Conservation (phyloP, 2,888 invertebrate species). For the Caenorhabditis zanzibari region DNA sequence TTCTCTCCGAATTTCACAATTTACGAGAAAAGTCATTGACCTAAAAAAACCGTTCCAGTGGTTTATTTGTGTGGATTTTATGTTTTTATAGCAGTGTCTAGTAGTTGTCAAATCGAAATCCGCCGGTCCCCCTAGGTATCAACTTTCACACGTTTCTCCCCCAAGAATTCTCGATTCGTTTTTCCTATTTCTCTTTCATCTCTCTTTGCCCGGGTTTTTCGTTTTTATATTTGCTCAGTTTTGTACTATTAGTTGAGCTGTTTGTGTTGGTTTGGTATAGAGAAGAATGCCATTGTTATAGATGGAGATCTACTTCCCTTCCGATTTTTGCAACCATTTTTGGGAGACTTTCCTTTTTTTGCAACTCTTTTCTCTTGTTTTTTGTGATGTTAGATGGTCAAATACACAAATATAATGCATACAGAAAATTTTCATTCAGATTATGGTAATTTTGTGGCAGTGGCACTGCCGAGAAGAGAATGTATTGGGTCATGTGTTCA, state of each 20-base stretch:
- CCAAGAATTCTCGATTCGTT: slow-evolving; percentile 18
- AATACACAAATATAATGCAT: too few relatives aligned
- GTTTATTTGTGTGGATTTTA: slow-evolving; percentile 2
- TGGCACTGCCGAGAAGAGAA: neutral
- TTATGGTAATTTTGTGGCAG: slow-evolving; percentile 51
- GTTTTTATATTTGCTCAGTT: slow-evolving; percentile 56
- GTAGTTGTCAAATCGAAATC: slow-evolving; percentile 21
- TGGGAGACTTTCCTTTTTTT: slow-evolving; percentile 3
- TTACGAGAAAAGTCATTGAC: slow-evolving; percentile 60
- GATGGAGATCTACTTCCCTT: neutral
- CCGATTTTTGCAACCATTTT: slow-evolving; percentile 28
- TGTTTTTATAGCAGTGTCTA: slow-evolving; percentile 45
- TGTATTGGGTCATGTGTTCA: slow-evolving; percentile 29
- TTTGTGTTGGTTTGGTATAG: neutral
- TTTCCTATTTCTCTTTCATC: slow-evolving; percentile 8
- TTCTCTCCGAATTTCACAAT: slow-evolving; percentile 36
- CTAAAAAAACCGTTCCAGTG: slow-evolving; percentile 26
- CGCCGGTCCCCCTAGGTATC: slow-evolving; percentile 32
- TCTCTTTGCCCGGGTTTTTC: slow-evolving; percentile 6
- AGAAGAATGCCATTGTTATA: slow-evolving; percentile 34
- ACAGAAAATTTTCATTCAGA: slow-evolving; percentile 7
- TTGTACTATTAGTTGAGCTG: slow-evolving; percentile 64
- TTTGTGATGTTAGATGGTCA: slow-evolving; percentile 15
- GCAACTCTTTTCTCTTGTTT: neutral
- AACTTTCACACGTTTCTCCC: slow-evolving; percentile 52